Conservation (phyloP, 2,888 invertebrate species). For the Protonemura montana region DNA sequence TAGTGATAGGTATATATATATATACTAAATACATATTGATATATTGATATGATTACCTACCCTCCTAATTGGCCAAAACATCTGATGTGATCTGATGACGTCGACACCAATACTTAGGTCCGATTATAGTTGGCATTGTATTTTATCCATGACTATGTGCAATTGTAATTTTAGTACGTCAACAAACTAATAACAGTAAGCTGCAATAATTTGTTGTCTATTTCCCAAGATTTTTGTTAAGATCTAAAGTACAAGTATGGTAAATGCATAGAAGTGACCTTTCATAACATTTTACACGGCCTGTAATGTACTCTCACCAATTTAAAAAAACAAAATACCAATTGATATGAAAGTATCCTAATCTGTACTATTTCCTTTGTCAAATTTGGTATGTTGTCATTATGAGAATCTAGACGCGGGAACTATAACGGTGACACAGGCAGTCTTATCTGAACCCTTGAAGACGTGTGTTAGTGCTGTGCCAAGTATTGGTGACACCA, state of each 20-base stretch:
- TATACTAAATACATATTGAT: no score
- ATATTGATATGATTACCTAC: background rate
- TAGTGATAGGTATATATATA: no score
- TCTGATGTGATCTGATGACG: background rate
- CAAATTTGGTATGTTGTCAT: no score
- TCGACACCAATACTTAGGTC: background rate
- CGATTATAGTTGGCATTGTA: background rate
- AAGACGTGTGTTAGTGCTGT: no score
- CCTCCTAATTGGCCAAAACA: background rate
- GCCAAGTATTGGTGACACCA: no score
- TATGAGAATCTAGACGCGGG: no score
- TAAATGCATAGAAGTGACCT: background rate
- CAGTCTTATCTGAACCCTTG: no score
- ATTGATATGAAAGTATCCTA: no score
- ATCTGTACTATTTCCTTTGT: no score
- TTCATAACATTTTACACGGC: background rate
- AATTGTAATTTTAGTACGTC: conserved; percentile 1
- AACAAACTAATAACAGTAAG: background rate
- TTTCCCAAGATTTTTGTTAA: background rate
- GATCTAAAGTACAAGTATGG: background rate
- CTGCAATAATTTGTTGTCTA: background rate
- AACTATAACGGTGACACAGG: no score
- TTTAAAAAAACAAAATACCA: no score
- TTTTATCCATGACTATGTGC: background rate
- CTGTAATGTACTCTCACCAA: background rate